Conservation (phyloP, 2,113 vertebrate genomes). For the Forbesichthys agassizii region DNA sequence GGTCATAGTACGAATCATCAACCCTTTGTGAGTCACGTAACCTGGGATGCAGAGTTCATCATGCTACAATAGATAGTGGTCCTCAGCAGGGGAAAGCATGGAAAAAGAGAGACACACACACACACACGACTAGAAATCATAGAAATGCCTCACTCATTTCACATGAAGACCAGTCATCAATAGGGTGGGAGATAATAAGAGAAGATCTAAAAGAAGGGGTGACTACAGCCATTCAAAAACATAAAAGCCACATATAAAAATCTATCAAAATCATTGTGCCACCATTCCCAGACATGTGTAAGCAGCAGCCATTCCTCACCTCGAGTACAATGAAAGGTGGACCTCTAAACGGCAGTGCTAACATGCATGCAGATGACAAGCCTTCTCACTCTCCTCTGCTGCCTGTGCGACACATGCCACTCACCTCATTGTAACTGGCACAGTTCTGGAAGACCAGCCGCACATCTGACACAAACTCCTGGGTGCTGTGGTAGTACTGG, state of each 20-base stretch:
- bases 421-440: constrained; percentile 99
- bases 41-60: neutral
- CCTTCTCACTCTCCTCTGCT: neutral
- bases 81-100: neutral
- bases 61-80: neutral
- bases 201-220: neutral
- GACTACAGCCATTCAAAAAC: constrained; percentile 6
- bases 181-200: neutral
- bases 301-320: neutral
- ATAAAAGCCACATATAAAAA: neutral
- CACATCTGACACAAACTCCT: constrained; percentile 94
- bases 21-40: neutral
- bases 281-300: constrained; percentile 24
- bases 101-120: neutral
- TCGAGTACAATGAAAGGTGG: too few species aligned
- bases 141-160: neutral
- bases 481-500: constrained; percentile 88
- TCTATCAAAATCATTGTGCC: neutral
- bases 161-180: too few species aligned
- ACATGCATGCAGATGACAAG: neutral
- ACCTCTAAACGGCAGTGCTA: neutral
- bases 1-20: too few species aligned
- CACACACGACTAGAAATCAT: neutral
- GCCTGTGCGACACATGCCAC: constrained; percentile 73
- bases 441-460: constrained; percentile 98